Percentiles rank a stretch among this genome's conserved stretches.
Evolutionary conservation across 2,797 vertebrate genomes (phyloP).

Genomic region (Odontamblyopus rebecca): DNA sequence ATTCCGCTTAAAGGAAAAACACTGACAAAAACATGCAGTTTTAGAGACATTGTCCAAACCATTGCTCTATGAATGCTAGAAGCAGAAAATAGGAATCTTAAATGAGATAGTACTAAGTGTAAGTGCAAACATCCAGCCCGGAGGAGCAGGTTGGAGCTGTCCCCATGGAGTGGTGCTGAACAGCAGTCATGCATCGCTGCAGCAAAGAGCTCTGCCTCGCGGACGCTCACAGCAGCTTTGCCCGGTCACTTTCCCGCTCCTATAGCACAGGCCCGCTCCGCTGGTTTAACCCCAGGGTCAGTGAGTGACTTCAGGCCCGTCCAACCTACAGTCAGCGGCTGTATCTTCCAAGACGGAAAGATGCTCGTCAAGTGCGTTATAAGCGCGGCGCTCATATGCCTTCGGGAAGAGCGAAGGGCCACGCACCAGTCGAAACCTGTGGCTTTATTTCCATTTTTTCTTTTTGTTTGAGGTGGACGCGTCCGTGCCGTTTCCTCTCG

Average conservation of each 20-base stretch:
- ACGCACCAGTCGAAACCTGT: constrained; percentile 74
- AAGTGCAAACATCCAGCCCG: constrained; percentile 79
- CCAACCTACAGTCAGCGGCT: constrained; percentile 65
- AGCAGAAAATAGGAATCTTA: constrained; percentile 78
- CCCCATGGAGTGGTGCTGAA: constrained; percentile 77
- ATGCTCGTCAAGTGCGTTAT: constrained; percentile 52
- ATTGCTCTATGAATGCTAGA: constrained; percentile 79
- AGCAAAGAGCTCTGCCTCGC: constrained; percentile 55
- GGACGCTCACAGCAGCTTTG: constrained; percentile 55
- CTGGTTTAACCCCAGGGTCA: constrained; percentile 36
- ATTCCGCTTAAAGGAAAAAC: constrained; percentile 61
- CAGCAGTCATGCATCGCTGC: constrained; percentile 70
- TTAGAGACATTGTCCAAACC: constrained; percentile 74
- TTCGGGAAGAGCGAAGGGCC: constrained; percentile 81
- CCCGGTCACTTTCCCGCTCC: constrained; percentile 59
- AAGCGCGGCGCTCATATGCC: constrained; percentile 66
- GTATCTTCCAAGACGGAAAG: constrained; percentile 82
- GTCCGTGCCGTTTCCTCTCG: constrained; percentile 94
- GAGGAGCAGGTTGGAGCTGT: constrained; percentile 78
- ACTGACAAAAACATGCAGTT: constrained; percentile 83
- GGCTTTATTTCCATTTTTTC: constrained; percentile 94
- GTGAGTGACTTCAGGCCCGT: constrained; percentile 46
- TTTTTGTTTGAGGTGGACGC: constrained; percentile 96
- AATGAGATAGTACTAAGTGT: constrained; percentile 74
- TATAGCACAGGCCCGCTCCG: constrained; percentile 55